phyloP scores from a whole-genome alignment of 2,888 invertebrate genomes.

The Sclerodermus sp. region DNA sequence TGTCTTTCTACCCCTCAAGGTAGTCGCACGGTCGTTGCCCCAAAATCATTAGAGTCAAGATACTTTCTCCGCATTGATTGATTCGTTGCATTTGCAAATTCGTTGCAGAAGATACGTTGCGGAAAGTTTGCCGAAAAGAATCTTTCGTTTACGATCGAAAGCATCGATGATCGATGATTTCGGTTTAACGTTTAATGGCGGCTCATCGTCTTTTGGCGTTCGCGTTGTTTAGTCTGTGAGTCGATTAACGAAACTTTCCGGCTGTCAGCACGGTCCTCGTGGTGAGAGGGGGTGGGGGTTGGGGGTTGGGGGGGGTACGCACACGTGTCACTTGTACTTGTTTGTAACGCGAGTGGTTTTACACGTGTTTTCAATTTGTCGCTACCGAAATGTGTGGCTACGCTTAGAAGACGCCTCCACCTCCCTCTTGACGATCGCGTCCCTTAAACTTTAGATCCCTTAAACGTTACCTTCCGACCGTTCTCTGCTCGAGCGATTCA shows the following conservation, averaged over 20 bases:
- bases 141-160: too few species aligned
- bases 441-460: too few species aligned
- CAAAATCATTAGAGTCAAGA: too few species aligned
- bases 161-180: too few species aligned
- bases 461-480: too few species aligned
- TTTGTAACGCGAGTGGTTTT: slow-evolving; percentile 17
- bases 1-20: too few species aligned
- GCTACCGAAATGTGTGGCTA: slow-evolving; percentile 35
- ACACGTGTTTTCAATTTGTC: slow-evolving; percentile 38
- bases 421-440: slow-evolving; percentile 6
- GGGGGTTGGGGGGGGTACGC: background rate
- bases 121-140: too few species aligned
- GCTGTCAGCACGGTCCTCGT: slow-evolving; percentile 20
- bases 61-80: too few species aligned
- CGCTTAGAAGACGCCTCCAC: slow-evolving; percentile 6
- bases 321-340: slow-evolving; percentile 27
- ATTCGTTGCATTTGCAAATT: too few species aligned
- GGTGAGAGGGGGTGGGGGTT: background rate
- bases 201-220: slow-evolving; percentile 22
- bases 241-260: slow-evolving; percentile 31
- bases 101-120: too few species aligned
- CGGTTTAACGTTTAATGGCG: background rate
- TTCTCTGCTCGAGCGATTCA: too few species aligned
- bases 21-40: too few species aligned
- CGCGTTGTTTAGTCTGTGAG: slow-evolving; percentile 17